Conservation (phyloP, 2,888 invertebrate species). For the Sepiola atlantica region DNA sequence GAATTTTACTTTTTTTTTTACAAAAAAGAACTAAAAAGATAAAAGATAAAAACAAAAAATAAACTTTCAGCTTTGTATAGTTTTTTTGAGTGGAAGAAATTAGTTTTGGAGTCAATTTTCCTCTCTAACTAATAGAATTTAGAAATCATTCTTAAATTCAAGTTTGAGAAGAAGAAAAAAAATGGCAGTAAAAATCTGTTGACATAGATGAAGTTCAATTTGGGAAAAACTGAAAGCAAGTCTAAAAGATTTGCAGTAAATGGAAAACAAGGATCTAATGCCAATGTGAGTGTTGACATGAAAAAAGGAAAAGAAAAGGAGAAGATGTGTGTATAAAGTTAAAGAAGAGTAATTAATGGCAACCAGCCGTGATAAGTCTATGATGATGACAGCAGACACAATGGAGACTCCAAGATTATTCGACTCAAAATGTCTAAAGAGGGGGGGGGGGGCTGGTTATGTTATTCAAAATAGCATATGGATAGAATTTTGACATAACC, state of each 20-base stretch:
- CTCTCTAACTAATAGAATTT: neutral
- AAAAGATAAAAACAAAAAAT: no score
- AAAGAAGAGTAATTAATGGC: neutral
- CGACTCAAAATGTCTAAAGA: neutral
- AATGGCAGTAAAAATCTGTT: constrained; percentile 14
- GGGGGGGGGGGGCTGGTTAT: neutral
- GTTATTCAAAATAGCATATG: neutral
- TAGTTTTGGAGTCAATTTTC: neutral
- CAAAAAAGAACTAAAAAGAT: neutral
- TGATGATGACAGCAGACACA: constrained; percentile 32
- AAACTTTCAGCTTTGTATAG: neutral
- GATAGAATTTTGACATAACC: constrained; percentile 2
- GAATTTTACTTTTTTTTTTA: neutral
- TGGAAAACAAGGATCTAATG: constrained; percentile 21
- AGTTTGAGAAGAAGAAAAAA: neutral
- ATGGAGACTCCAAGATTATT: constrained; percentile 11
- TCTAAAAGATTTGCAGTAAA: neutral
- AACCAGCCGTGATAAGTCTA: neutral
- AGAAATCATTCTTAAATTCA: neutral
- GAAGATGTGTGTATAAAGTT: neutral
- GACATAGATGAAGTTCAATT: neutral
- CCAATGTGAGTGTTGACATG: neutral
- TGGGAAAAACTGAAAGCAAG: neutral
- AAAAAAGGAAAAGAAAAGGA: neutral
- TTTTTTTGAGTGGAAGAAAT: neutral